These are phyloP conservation scores for Scaptomyza montana DNA, from an alignment of 1,140 invertebrate species.

Conservation along the genomic window DNA sequence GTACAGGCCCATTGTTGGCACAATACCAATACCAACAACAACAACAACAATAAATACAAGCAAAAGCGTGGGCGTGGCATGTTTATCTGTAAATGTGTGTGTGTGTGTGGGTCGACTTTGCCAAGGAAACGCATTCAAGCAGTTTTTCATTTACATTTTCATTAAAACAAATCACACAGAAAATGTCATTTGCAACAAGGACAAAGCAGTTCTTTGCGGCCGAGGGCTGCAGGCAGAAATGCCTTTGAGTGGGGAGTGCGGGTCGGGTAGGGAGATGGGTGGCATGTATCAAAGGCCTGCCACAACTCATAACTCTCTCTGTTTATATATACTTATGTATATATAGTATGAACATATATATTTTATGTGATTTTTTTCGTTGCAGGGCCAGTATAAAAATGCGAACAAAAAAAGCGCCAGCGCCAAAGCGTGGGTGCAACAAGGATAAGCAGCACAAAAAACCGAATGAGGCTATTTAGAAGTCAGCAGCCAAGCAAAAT, in stretches of 20 bases:
- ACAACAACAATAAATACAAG: slow-evolving; percentile 30
- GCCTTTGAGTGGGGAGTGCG: slow-evolving; percentile 9
- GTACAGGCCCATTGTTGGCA: slow-evolving; percentile 59
- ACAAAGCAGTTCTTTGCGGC: slow-evolving; percentile 59
- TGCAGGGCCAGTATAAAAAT: slow-evolving; percentile 65
- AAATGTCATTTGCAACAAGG: slow-evolving; percentile 77
- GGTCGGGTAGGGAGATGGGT: background rate
- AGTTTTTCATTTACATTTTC: slow-evolving; percentile 76
- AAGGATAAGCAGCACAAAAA: slow-evolving; percentile 51
- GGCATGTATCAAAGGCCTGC: slow-evolving; percentile 64
- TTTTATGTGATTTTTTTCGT: slow-evolving; percentile 3
- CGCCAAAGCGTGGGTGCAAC: slow-evolving; percentile 68
- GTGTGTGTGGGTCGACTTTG: slow-evolving; percentile 45
- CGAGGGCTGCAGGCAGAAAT: slow-evolving; percentile 48
- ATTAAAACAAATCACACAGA: slow-evolving; percentile 81
- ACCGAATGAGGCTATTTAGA: slow-evolving; percentile 4
- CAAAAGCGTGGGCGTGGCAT: slow-evolving; percentile 64
- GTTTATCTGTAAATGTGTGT: slow-evolving; percentile 39
- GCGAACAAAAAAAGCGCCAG: slow-evolving; percentile 43
- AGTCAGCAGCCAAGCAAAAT: slow-evolving; percentile 1
- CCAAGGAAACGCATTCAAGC: slow-evolving; percentile 78
- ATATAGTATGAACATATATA: too few relatives aligned
- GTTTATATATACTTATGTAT: too few relatives aligned
- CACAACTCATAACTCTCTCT: slow-evolving; percentile 69
- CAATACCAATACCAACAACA: slow-evolving; percentile 24